Base-by-base conservation (phyloP, 2,797 vertebrate genomes). In the Sparidentex hasta region DNA sequence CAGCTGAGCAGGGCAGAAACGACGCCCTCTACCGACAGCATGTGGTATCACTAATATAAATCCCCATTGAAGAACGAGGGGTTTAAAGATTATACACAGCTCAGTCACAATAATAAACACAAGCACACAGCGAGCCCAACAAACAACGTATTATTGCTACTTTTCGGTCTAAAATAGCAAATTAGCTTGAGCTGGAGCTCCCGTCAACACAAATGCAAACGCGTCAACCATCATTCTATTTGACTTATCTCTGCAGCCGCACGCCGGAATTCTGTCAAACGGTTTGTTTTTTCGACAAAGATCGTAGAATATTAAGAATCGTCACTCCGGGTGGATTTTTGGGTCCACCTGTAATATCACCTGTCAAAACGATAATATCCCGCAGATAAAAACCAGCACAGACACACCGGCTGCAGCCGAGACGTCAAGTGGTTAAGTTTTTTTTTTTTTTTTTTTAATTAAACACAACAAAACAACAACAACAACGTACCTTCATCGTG, bases 401-500 rank as follows among this genome's bases (percentile, higher is more conserved):
- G 29, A 56, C 11, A 21, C 14, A 47, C 29, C n/a, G 62, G 9
- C 16, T 27, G 21, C 5, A 51, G 29, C 50, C 2, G 6, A 52
- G n/a, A n/a, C n/a, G 18, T 47, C 23, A 2, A 43, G 44, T 27
- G 2, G 33, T 47, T 1, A 57, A 68, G 20, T 67, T 59, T 8
- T 8, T n/a, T n/a, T n/a, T n/a, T n/a, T n/a, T n/a, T 67, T n/a
- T n/a, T n/a, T 59, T 33, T 2, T 1, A 33, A 33, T 7, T 7
- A 33, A 33, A 33, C 7, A 33, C 33, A 33, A 33, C 1, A 33
- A 7, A 33, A 33, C 7, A 33, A 33, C 33, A 33, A 33, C 7
- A 33, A 33, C 33, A 44, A 74, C 82, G 48, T 65, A 99, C 98
- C 97, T 94, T 98, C 97, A 65, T 98, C 96, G 33, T 97, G 97